Evolutionary conservation across 1,140 invertebrate species (phyloP), one percentile per base, ranked within the genome.

Genomic region (Macrostomum lignano): DNA sequence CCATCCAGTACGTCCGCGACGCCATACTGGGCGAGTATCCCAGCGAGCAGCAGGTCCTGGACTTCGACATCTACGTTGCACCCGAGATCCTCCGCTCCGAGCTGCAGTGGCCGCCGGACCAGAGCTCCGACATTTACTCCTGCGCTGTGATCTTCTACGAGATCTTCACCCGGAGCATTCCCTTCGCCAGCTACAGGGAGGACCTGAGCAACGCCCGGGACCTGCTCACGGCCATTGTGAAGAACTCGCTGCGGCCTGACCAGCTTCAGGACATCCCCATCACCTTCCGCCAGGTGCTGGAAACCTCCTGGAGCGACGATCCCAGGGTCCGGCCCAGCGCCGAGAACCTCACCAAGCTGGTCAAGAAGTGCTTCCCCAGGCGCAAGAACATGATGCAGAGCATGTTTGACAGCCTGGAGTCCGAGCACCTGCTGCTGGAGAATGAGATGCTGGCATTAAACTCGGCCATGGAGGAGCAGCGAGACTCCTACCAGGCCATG

Each of bases 391-490:
- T 48, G 9, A 25, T 48, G 25, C 45, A 48, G 31, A 40, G 37
- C 33, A 45, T 48, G 37, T 44, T 46, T 37, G 38, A 42, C 15
- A 37, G 42, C 7, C 38, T 48, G 39, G 44, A 48, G 30, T 48
- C 46, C 34, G 42, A 40, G 0, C 17, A 11, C 7, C 36, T 41
- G 17, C 37, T 48, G 22, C 45, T 46, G 31, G 38, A 39, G 21
- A 35, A 32, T 10, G 31, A 17, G 17, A 32, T 23, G 4, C 13
- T 23, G 6, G 31, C 20, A 32, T 6, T 32, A n/a, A 20, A n/a
- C 3, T 6, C 11, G 6, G 17, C 13, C n/a, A 32, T 21, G 17
- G 17, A 3, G 11, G 3, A 20, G n/a, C n/a, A n/a, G n/a, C n/a
- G n/a, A n/a, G n/a, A n/a, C n/a, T n/a, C n/a, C n/a, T n/a, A n/a